These are phyloP conservation scores for Eucidaris tribuloides DNA, from an alignment of 35 echinoderm and acorn worm species.

Conservation along the genomic window DNA sequence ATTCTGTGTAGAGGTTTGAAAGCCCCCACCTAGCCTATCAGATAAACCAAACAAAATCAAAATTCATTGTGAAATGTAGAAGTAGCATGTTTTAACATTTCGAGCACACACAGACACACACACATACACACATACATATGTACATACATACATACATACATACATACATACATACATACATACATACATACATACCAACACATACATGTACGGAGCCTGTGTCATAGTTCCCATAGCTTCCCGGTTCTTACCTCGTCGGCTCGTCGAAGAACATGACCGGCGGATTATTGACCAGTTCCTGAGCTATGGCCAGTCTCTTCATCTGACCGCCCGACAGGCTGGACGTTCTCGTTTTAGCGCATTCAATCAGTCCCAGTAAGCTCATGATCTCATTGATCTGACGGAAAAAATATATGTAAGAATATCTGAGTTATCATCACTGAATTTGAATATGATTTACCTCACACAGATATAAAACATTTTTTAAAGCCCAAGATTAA, in stretches of 20 bases:
- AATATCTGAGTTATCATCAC: no score
- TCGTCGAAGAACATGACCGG: constrained; percentile 97
- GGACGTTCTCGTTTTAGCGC: constrained; percentile 69
- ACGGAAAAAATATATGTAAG: no score
- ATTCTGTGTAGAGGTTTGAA: no score
- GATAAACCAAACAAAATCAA: no score
- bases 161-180: background rate
- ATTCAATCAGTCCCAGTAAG: constrained; percentile 80
- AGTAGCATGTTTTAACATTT: no score
- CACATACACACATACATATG: background rate
- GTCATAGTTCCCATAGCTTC: background rate
- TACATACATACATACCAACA: no score
- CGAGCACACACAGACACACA: no score
- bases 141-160: background rate
- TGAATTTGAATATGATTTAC: no score
- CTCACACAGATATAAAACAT: no score
- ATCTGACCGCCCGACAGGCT: constrained; percentile 87
- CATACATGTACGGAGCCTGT: background rate
- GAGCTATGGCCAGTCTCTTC: constrained; percentile 86
- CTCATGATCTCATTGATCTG: constrained; percentile 96
- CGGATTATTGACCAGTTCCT: constrained; percentile 95
- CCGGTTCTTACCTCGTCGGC: constrained; percentile 95
- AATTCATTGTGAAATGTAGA: no score
- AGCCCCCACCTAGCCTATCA: no score
- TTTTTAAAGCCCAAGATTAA: no score